Conservation (phyloP, 2,113 vertebrate genomes). For the Terrapene triunguis region DNA sequence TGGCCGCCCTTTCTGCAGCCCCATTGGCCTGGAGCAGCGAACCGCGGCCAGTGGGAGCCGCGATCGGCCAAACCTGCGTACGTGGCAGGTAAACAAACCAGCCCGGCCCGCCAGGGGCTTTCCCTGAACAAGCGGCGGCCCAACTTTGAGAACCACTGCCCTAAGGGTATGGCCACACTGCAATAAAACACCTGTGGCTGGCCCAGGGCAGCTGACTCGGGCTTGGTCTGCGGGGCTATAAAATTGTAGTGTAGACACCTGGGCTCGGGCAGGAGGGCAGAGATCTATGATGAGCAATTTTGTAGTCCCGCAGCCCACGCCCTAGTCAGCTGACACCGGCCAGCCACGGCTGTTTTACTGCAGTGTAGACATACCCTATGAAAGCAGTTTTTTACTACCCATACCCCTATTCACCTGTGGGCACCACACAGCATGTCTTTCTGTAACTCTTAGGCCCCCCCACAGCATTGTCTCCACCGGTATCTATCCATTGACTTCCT, state of each 20-base stretch:
- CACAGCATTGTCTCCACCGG: neutral
- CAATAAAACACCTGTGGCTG: neutral
- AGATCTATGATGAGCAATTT: neutral
- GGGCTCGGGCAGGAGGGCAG: too few relatives aligned
- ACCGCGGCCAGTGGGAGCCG: too few relatives aligned
- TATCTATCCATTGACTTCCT: neutral
- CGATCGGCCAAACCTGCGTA: too few relatives aligned
- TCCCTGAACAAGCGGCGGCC: too few relatives aligned
- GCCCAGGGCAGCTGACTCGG: neutral
- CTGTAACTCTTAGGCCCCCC: fast-evolving
- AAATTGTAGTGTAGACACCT: too few relatives aligned
- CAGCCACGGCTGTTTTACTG: neutral
- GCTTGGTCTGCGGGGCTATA: neutral
- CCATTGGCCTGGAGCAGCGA: too few relatives aligned
- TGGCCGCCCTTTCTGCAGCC: too few relatives aligned
- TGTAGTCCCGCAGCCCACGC: neutral
- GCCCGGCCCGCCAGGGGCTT: too few relatives aligned
- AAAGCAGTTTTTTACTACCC: neutral
- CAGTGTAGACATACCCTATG: neutral
- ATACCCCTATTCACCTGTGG: fast-evolving
- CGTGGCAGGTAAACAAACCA: too few relatives aligned
- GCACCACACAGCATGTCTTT: neutral
- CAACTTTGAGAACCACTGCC: too few relatives aligned
- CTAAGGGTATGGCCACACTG: too few relatives aligned
- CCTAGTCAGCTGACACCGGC: neutral